Percentiles rank a stretch among this genome's conserved stretches.
Conservation (phyloP, 2,797 vertebrate genomes). For the Acipenser transmontanus region DNA sequence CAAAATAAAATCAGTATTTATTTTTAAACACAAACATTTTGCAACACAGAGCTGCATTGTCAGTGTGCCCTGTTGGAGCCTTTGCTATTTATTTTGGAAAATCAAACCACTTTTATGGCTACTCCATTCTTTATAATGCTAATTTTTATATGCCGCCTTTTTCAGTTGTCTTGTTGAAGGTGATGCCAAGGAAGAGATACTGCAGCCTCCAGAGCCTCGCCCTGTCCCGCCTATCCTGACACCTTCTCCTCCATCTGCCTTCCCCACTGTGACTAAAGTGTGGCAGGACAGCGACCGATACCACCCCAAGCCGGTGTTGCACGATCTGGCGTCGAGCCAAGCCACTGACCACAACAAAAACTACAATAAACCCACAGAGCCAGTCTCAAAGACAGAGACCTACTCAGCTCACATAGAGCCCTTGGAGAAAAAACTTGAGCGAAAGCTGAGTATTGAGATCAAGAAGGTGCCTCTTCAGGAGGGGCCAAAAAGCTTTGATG, state of each 20-base stretch:
- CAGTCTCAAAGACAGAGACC: constrained; percentile 53
- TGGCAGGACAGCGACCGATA: constrained; percentile 96
- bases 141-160: constrained; percentile 5
- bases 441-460: constrained; percentile 92
- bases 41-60: too few relatives aligned
- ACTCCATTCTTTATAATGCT: too few relatives aligned
- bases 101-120: too few relatives aligned
- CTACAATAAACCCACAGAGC: constrained; percentile 66
- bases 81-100: too few relatives aligned
- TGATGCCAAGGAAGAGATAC: constrained; percentile 91
- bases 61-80: too few relatives aligned
- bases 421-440: constrained; percentile 69
- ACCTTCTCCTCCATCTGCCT: constrained; percentile 89
- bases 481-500: constrained; percentile 87
- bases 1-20: too few relatives aligned
- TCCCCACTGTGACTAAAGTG: constrained; percentile 89
- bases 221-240: constrained; percentile 94
- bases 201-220: constrained; percentile 90
- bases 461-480: constrained; percentile 91
- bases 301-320: constrained; percentile 92
- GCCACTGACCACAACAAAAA: constrained; percentile 84
- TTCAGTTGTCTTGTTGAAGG: constrained; percentile 84
- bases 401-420: constrained; percentile 40
- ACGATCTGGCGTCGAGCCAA: constrained; percentile 69
- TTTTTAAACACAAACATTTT: too few relatives aligned